Conservation (phyloP, 2,888 invertebrate genomes). For the Oasisia sp. region DNA sequence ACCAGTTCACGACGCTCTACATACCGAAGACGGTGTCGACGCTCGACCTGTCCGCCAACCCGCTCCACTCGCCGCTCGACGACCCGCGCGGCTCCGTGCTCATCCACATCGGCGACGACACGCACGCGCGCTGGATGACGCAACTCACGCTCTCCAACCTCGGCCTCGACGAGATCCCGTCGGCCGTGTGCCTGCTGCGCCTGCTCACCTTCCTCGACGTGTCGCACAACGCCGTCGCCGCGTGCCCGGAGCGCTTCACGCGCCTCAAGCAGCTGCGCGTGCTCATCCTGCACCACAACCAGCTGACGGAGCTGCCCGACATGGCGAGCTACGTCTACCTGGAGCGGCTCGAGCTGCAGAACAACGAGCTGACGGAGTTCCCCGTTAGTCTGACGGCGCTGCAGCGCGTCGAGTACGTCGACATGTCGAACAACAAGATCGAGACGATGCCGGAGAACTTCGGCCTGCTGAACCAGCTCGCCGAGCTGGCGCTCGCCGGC, state of each 20-base stretch:
- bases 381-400: constrained; percentile 51
- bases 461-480: constrained; percentile 58
- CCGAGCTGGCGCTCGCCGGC: constrained; percentile 25
- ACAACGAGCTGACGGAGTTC: constrained; percentile 23
- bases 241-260: constrained; percentile 46
- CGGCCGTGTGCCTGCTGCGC: constrained; percentile 55
- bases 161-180: constrained; percentile 34
- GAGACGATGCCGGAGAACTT: constrained; percentile 60
- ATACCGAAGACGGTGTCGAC: constrained; percentile 56
- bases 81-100: constrained; percentile 44
- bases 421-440: constrained; percentile 50
- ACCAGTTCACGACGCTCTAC: constrained; percentile 52
- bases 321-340: not conserved
- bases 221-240: constrained; percentile 53
- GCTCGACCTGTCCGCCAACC: constrained; percentile 51
- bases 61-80: constrained; percentile 42
- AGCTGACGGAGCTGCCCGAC: constrained; percentile 39
- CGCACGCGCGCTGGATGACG: constrained; percentile 54
- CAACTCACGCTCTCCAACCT: constrained; percentile 51
- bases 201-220: constrained; percentile 52
- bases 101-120: constrained; percentile 57
- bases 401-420: constrained; percentile 41
- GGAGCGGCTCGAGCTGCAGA: constrained; percentile 28
- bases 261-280: constrained; percentile 49
- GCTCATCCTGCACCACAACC: constrained; percentile 51